Percentiles rank a stretch among this genome's conserved stretches.
phyloP scores from a whole-genome alignment of 2,113 vertebrate species.

The Tretioscincus oriximinensis region DNA sequence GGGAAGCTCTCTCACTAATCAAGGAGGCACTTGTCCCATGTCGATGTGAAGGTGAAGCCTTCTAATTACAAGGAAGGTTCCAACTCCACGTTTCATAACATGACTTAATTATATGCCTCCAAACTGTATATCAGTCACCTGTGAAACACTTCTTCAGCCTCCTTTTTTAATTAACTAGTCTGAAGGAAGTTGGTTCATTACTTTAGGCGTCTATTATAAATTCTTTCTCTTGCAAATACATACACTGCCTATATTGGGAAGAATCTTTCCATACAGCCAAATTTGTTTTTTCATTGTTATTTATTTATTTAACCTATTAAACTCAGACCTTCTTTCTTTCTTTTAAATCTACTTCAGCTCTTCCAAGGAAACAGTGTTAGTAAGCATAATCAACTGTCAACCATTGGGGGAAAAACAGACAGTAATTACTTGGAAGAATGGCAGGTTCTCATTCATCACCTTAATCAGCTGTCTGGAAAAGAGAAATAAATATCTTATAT shows the following conservation, averaged over 20 bases:
- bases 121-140: constrained; percentile 33
- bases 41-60: constrained; percentile 34
- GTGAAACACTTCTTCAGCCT: constrained; percentile 4
- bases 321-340: constrained; percentile 45
- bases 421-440: constrained; percentile 56
- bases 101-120: constrained; percentile 35
- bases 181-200: constrained; percentile 1
- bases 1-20: not conserved
- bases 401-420: constrained; percentile 13
- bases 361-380: constrained; percentile 65
- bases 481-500: constrained; percentile 44
- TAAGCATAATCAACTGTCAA: constrained; percentile 55
- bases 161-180: constrained; percentile 8
- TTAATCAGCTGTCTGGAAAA: constrained; percentile 37
- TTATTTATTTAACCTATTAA: constrained; percentile 63
- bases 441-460: constrained; percentile 63
- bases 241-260: not conserved
- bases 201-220: constrained; percentile 20
- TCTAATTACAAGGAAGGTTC: constrained; percentile 35
- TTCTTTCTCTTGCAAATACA: constrained; percentile 20
- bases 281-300: constrained; percentile 28
- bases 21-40: not conserved
- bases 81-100: not conserved
- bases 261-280: constrained; percentile 8
- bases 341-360: constrained; percentile 45